These are phyloP conservation scores for Pheosia tremula DNA, from an alignment of 2,888 invertebrate genomes.

Conservation along the genomic window DNA sequence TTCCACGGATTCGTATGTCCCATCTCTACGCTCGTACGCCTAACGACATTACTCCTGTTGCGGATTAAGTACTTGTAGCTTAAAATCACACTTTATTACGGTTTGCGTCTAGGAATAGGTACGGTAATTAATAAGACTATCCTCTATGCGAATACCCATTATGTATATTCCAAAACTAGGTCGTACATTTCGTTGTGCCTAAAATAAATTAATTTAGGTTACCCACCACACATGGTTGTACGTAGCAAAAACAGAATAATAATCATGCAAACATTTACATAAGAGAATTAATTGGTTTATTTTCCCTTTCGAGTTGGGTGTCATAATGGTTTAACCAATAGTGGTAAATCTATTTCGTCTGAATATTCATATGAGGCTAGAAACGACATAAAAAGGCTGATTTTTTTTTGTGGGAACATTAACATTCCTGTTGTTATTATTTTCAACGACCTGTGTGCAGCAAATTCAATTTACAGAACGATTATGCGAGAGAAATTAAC, in stretches of 20 bases:
- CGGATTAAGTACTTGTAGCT: constrained; percentile 43
- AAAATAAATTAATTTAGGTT: too few relatives aligned
- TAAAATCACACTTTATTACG: constrained; percentile 48
- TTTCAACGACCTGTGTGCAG: constrained; percentile 40
- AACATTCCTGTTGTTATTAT: constrained; percentile 34
- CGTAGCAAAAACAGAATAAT: too few relatives aligned
- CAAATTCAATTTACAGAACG: constrained; percentile 69
- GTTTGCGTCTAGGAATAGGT: constrained; percentile 33
- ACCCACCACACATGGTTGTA: too few relatives aligned
- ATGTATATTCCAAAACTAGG: too few relatives aligned
- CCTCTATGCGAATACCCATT: constrained; percentile 19
- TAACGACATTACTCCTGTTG: constrained; percentile 51
- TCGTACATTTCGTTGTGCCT: constrained; percentile 3
- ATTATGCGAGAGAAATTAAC: constrained; percentile 73
- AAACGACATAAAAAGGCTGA: background rate
- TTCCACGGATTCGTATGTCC: background rate
- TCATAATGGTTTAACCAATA: background rate
- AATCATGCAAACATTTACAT: too few relatives aligned
- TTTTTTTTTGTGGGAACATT: constrained; percentile 18
- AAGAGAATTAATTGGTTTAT: too few relatives aligned
- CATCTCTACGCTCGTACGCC: constrained; percentile 11
- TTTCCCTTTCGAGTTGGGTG: constrained; percentile 12
- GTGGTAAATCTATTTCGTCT: background rate
- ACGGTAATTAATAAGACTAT: constrained; percentile 39
- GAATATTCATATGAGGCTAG: background rate